Evolutionary conservation across 2,888 invertebrate genomes (phyloP), one percentile per base, ranked within the genome.

Genomic region (Synanthedon vespiformis): DNA sequence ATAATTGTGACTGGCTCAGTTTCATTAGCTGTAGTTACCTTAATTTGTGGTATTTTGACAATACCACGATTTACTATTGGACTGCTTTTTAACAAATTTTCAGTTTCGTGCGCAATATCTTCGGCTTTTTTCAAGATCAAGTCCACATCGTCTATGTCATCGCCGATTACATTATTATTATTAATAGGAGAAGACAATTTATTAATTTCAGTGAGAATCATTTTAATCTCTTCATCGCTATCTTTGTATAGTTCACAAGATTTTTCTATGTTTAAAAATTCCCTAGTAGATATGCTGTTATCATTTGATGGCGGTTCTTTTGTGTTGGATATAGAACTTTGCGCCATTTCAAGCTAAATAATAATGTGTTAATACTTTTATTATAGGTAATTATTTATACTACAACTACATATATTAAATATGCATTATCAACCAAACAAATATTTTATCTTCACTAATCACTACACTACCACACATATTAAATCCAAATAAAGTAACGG

Each of bases 141-240:
- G 49, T 80, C 86, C 3, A 87, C 77, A 65, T 87, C 87, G 27
- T 86, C 85, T 13, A 68, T 64, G 58, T 84, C 82, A 11, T 76
- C 78, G 22, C 65, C 67, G 41, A 81, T 60, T 27, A 73, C 64
- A 48, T 65, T 72, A 53, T 74, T 74, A 48, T 70, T 68, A 41
- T 65, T 70, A 55, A 69, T 72, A 50, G 57, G 56, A 40, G 68
- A 71, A 40, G 89, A 82, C 49, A 90, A 69, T 57, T 91, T 89
- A 59, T 89, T 90, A 3, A 93, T 92, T 77, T 93, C 92, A 64
- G 89, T 90, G 61, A 93, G 90, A 69, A 93, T 91, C 74, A 89
- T 89, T 60, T 90, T 92, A 8, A 92, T 89, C 74, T 92, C 92
- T 51, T 89, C 87, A 60, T 90, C 90, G 49, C 82, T 85, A 53